Percentiles rank a stretch among this genome's conserved stretches.
Evolutionary conservation across 2,113 vertebrate species (phyloP).

Genomic region (Phylloscopus whistleri): DNA sequence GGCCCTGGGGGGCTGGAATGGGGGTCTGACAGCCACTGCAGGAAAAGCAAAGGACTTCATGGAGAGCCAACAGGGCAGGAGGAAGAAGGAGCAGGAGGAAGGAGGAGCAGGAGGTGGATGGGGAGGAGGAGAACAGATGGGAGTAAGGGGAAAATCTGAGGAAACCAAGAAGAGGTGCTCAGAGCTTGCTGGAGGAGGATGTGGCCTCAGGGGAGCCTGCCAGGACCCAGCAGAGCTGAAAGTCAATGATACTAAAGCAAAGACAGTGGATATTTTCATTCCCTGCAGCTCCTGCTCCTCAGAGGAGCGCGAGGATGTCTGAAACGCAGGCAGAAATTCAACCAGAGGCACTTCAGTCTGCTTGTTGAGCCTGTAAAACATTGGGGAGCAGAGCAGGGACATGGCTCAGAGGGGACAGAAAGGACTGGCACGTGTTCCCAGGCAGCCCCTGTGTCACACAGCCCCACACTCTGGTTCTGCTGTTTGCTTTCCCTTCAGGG

Average conservation of each 20-base stretch:
- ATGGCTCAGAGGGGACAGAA: background rate
- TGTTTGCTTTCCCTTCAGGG: background rate
- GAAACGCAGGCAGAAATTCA: background rate
- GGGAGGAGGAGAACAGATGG: background rate
- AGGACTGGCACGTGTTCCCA: background rate
- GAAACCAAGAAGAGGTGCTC: background rate
- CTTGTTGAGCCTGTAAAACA: background rate
- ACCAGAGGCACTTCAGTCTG: background rate
- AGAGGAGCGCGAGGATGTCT: background rate
- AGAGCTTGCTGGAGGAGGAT: background rate
- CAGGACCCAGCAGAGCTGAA: background rate
- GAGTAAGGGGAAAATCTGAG: background rate
- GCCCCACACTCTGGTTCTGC: accelerated
- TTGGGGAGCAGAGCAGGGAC: background rate
- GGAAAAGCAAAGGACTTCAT: background rate
- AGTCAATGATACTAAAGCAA: background rate
- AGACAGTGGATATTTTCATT: background rate
- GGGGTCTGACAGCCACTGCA: background rate
- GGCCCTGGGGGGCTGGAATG: too few relatives aligned
- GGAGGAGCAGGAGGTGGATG: background rate
- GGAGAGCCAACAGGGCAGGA: background rate
- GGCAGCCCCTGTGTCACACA: background rate
- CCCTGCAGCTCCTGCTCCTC: background rate
- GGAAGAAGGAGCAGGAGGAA: too few relatives aligned
- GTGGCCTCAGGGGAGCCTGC: background rate